Base-by-base conservation (phyloP, 2,888 invertebrate genomes). In the Odontomyia ornata region DNA sequence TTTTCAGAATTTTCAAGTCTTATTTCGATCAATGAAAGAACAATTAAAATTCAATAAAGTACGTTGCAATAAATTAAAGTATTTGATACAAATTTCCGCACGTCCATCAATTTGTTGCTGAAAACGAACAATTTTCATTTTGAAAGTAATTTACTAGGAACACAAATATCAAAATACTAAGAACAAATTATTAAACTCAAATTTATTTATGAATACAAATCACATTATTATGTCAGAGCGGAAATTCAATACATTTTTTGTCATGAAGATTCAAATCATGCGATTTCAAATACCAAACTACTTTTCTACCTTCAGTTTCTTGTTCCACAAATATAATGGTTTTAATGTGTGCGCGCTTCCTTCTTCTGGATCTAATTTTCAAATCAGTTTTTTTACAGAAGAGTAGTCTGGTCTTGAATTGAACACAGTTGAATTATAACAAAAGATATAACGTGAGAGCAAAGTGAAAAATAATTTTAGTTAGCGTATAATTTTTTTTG, bases 401-500 rank as follows among this genome's bases (percentile, higher is more conserved):
- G 64, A 64, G 64, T 64, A 64, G 64, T 64, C 30, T 64, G 64
- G 64, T 27, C 30, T 64, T 15, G 64, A 30, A 69, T 43, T 67
- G n/a, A 64, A 28, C n/a, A 67, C 21, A 69, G 23, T 9, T 5
- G 36, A 5, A 36, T 5, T 5, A 36, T 5, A 73, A 36, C 27
- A 27, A 21, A 13, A 52, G 25, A 36, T 36, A 52, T 60, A 25
- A 23, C 11, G 60, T 25, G 46, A 72, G 30, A 72, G 27, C 18
- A 72, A 52, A 56, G 18, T 27, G 23, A 18, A 27, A n/a, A n/a
- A 56, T 73, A 73, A 73, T 73, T 73, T 73, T 73, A 73, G 73
- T 73, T 73, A 73, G 73, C 73, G 36, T 73, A 73, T 73, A 73
- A 73, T 73, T 73, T 73, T n/a, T 72, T 73, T 73, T 73, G 75